These are phyloP conservation scores for Rhinolophus ferrumequinum DNA, from an alignment of 2,113 vertebrate species.

Conservation along the genomic window DNA sequence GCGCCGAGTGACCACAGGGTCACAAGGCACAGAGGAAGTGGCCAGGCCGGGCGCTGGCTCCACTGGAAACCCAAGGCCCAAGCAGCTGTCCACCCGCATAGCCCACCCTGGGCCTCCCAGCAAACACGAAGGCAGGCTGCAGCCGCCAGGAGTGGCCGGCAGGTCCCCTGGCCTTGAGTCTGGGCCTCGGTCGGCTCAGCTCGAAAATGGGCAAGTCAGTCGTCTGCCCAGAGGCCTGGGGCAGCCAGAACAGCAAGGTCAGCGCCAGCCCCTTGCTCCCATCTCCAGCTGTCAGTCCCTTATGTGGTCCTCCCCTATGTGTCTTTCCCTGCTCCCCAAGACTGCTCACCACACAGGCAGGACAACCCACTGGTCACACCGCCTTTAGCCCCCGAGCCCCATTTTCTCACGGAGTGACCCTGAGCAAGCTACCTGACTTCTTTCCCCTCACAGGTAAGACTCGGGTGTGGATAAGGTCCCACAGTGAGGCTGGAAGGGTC, in stretches of 20 bases:
- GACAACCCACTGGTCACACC: fast-evolving
- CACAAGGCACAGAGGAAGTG: conserved; percentile 63
- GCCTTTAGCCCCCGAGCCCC: neutral
- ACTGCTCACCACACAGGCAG: neutral
- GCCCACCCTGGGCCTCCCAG: neutral
- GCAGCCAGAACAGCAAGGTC: neutral
- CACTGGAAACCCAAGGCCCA: neutral
- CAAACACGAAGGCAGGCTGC: fast-evolving
- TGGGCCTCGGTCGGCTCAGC: neutral
- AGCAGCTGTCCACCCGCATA: neutral
- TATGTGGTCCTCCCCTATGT: fast-evolving
- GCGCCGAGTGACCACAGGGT: neutral
- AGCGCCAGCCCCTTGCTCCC: neutral
- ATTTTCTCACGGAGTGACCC: neutral
- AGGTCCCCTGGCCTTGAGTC: neutral
- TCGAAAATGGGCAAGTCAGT: neutral
- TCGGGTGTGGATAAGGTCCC: neutral
- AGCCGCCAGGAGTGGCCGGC: fast-evolving
- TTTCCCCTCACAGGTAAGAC: no score
- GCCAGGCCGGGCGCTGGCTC: neutral
- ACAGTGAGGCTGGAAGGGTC: neutral
- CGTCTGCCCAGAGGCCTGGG: neutral
- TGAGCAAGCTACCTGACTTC: neutral
- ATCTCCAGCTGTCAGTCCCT: neutral
- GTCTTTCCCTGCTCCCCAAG: fast-evolving